Percentiles rank a stretch among this genome's conserved stretches.
Evolutionary conservation across 2,113 vertebrate species (phyloP).

Genomic region (Phrynosoma blainvillii): DNA sequence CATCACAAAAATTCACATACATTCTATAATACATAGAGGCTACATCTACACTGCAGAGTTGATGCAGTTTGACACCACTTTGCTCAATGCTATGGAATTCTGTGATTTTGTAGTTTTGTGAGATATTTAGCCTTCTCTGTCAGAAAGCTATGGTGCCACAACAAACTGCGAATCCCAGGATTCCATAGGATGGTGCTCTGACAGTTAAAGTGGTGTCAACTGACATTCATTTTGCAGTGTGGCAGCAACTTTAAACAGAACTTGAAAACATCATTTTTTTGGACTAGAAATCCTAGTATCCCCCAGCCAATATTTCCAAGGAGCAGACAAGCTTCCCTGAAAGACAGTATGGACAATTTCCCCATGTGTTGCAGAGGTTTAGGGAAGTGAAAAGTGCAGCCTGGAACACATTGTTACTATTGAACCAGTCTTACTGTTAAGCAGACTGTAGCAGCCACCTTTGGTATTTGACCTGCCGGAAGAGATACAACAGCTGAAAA

Average conservation of each 20-base stretch:
- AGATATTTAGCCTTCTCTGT: too few relatives aligned
- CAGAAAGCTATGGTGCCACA: too few relatives aligned
- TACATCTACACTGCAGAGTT: too few relatives aligned
- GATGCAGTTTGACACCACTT: too few relatives aligned
- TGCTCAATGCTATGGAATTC: too few relatives aligned
- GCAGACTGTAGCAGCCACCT: not conserved
- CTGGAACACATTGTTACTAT: not conserved
- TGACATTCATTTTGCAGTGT: too few relatives aligned
- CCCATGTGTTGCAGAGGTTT: not conserved
- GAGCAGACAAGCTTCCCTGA: not conserved
- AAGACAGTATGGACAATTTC: not conserved
- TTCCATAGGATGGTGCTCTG: too few relatives aligned
- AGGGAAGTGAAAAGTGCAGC: not conserved
- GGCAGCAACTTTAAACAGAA: not conserved
- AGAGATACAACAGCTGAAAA: too few relatives aligned
- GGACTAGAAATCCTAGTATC: not conserved
- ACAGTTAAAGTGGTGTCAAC: too few relatives aligned
- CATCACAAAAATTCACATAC: not conserved
- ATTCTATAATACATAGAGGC: too few relatives aligned
- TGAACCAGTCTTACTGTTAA: not conserved
- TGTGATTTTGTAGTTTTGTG: too few relatives aligned
- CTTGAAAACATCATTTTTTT: not conserved
- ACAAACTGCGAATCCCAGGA: too few relatives aligned
- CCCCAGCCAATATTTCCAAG: not conserved
- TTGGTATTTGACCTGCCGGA: not conserved